Base-by-base conservation (phyloP, 2,888 invertebrate species). In the Papilio elwesi region DNA sequence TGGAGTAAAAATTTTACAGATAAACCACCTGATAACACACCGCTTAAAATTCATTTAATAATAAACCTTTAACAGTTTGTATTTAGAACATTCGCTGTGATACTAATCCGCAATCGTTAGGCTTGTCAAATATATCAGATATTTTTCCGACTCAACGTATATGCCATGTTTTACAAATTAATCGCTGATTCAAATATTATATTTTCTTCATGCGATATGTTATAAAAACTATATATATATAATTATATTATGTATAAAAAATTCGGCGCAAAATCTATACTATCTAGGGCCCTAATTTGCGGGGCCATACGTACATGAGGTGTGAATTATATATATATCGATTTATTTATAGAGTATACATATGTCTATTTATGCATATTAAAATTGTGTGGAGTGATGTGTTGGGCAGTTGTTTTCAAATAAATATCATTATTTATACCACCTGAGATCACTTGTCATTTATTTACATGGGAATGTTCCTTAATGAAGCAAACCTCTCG, bases 341-440 rank as follows among this genome's bases (percentile, higher is more conserved):
- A 69, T 65, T 73, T 73, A 66, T 69, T 64, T 69, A 66, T 73
- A 68, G 51, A 65, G 47, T 73, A 73, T 69, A 69, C 65, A 68
- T 65, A 73, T 74, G 59, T 74, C 65, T 73, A 70, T 70, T 70
- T 70, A 73, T 66, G 67, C 66, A 67, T 70, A 70, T 69, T 69
- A 73, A 66, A 52, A 66, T 59, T 67, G 73, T 73, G 73, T 73
- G 69, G 73, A 66, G 73, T 74, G 73, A 67, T 74, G 73, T 74
- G 69, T 74, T 74, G 73, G 73, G 70, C 70, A 74, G 73, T 74
- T 74, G 73, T 74, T 70, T 74, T 74, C 69, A 74, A 74, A 70
- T 70, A 64, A 64, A 65, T 73, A 70, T 68, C 69, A 64, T 57
- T 69, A 70, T 67, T 65, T 65, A 69, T 74, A 74, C 62, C 69